Evolutionary conservation across 2,888 invertebrate species (phyloP), one percentile per base, ranked within the genome.

Genomic region (Busseola fusca): DNA sequence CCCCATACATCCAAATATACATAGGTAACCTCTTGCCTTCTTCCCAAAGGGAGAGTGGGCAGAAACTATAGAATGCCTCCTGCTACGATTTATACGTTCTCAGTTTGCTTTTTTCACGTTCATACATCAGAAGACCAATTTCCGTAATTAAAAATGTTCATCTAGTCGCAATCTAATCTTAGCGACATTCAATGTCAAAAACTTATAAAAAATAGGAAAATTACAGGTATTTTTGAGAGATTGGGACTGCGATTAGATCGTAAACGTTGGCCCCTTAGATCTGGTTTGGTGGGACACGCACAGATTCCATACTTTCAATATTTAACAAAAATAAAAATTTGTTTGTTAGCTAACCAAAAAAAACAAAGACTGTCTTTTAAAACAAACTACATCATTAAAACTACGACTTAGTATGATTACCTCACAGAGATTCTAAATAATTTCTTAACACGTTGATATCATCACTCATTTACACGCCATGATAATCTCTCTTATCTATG

Each of bases 401-500:
- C 54, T 56, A 4, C 18, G 16, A 30, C n/a, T n/a, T n/a, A n/a
- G 3, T 18, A n/a, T 27, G 10, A 21, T 0, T n/a, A 18, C 27
- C 1, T 16, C 18, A 14, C 14, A 56, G 30, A 72, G 21, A n/a
- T 16, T n/a, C 16, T 27, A 7, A 9, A 58, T 37, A 40, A 45
- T 76, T 37, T 27, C 21, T 16, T 0, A 16, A 25, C 48, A 50
- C 34, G 9, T 57, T 48, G 27, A 69, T 67, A 18, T 5, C 9
- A 27, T 57, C 1, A 18, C 54, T 63, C 45, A 16, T 3, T 52
- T 25, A 68, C 56, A 64, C 48, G 21, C 64, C 27, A 52, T 50
- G 25, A 34, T 72, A 74, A 85, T 77, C 73, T 62, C 27, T 45
- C 40, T 57, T 80, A 76, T 80, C 74, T 64, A 48, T 48, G 30